These are phyloP conservation scores for Orchesella cincta DNA, from an alignment of 1,140 invertebrate genomes.

Conservation along the genomic window DNA sequence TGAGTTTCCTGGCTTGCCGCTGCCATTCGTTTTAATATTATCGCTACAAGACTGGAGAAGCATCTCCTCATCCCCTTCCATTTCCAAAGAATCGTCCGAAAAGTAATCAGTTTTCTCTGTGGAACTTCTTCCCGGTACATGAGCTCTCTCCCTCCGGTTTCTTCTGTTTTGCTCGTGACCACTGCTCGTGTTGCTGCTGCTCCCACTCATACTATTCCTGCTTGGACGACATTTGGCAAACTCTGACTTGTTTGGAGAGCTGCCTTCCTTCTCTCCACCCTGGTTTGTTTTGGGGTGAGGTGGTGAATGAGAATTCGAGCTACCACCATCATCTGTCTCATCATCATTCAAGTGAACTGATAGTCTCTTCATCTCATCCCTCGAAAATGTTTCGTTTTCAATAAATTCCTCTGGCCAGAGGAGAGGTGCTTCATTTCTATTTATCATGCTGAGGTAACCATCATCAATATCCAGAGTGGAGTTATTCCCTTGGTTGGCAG, in stretches of 20 bases:
- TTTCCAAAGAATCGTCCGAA: slow-evolving; percentile 48
- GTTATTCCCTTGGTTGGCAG: not conserved
- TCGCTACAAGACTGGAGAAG: not conserved
- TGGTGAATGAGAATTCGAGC: slow-evolving; percentile 3
- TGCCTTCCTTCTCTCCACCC: not conserved
- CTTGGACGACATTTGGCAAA: not conserved
- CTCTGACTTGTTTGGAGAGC: not conserved
- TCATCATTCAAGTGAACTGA: slow-evolving; percentile 32
- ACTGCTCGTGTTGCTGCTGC: not conserved
- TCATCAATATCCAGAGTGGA: slow-evolving; percentile 45
- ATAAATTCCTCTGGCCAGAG: slow-evolving; percentile 48
- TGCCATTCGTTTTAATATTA: too few relatives aligned
- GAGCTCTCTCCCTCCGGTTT: not conserved
- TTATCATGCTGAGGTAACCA: slow-evolving; percentile 51
- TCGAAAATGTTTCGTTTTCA: slow-evolving; percentile 48
- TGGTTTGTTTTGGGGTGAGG: not conserved
- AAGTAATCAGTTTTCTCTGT: slow-evolving; percentile 45
- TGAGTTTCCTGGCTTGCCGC: not conserved
- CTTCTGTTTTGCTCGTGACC: not conserved
- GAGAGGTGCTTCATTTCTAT: slow-evolving; percentile 42
- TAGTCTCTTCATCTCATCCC: slow-evolving; percentile 44
- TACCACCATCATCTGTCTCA: not conserved
- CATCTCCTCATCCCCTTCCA: not conserved
- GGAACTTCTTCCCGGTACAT: not conserved
- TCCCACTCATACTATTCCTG: not conserved